phyloP scores from a whole-genome alignment of 2,113 vertebrate species.

The Rhineura floridana region DNA sequence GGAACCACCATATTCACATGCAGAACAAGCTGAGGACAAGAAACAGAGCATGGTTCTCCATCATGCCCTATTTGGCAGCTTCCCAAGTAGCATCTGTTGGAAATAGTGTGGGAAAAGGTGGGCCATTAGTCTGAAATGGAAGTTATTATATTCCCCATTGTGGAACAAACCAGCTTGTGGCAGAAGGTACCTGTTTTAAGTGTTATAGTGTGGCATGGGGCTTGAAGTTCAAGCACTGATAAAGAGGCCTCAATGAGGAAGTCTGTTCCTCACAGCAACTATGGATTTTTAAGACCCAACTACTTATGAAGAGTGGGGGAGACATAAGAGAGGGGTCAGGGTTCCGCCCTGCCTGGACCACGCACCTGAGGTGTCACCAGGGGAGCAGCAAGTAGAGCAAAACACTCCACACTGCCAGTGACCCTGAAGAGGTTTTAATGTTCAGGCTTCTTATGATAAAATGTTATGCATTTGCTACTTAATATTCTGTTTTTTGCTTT shows the following conservation, averaged over 20 bases:
- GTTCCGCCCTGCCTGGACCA: too few relatives aligned
- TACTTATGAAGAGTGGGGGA: not conserved
- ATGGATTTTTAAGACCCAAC: not conserved
- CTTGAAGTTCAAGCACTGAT: too few relatives aligned
- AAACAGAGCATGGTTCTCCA: not conserved
- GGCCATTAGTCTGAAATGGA: not conserved
- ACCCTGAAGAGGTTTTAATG: too few relatives aligned
- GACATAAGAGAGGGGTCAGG: not conserved
- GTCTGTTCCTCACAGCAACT: not conserved
- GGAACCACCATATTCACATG: not conserved
- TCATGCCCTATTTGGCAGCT: not conserved
- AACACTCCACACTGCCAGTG: too few relatives aligned
- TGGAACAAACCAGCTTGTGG: not conserved
- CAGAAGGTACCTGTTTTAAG: not conserved
- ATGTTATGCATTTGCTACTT: too few relatives aligned
- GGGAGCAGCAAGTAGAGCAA: too few relatives aligned
- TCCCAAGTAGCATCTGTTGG: not conserved
- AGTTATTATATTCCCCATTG: not conserved
- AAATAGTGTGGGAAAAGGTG: not conserved
- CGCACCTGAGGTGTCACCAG: too few relatives aligned
- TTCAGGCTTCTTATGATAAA: too few relatives aligned
- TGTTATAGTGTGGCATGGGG: too few relatives aligned
- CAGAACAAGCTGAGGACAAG: not conserved
- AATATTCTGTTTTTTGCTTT: too few relatives aligned
- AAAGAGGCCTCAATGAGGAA: too few relatives aligned